These are phyloP conservation scores for Scaptodrosophila latifasciaeformis DNA, from an alignment of 2,888 invertebrate species.

Conservation along the genomic window DNA sequence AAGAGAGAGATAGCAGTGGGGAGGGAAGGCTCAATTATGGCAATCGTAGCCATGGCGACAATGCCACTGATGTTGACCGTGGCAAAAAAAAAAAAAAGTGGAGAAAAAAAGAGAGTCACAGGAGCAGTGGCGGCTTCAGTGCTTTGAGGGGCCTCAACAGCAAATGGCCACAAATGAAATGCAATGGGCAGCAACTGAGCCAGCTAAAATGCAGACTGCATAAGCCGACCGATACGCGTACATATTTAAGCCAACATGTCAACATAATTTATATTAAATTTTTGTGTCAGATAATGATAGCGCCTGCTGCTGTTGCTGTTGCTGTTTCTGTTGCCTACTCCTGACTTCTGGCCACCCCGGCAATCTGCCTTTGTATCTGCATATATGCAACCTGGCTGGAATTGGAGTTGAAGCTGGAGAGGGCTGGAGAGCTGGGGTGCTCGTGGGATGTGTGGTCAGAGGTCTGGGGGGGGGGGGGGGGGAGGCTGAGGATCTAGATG, in stretches of 20 bases:
- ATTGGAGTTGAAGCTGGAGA: no score
- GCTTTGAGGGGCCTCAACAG: background rate
- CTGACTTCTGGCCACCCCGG: no score
- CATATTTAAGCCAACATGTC: constrained; percentile 71
- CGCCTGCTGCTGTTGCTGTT: constrained; percentile 47
- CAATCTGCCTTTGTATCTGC: constrained; percentile 24
- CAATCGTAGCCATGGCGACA: background rate
- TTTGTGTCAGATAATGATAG: constrained; percentile 71
- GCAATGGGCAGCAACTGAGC: no score
- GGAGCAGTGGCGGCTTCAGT: background rate
- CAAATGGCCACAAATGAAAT: background rate
- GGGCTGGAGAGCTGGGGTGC: no score
- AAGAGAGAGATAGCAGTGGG: background rate
- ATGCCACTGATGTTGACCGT: background rate
- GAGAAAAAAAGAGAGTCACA: no score
- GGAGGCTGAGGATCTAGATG: constrained; percentile 7
- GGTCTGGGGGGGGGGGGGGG: background rate
- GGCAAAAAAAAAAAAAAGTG: no score
- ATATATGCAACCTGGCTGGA: background rate
- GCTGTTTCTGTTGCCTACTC: background rate
- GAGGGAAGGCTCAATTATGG: constrained; percentile 18
- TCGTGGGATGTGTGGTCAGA: no score
- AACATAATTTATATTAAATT: constrained; percentile 73
- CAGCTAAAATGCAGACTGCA: constrained; percentile 1
- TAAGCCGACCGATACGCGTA: constrained; percentile 6